Conservation (phyloP, 2,113 vertebrate species). For the Nansenia antarctica region DNA sequence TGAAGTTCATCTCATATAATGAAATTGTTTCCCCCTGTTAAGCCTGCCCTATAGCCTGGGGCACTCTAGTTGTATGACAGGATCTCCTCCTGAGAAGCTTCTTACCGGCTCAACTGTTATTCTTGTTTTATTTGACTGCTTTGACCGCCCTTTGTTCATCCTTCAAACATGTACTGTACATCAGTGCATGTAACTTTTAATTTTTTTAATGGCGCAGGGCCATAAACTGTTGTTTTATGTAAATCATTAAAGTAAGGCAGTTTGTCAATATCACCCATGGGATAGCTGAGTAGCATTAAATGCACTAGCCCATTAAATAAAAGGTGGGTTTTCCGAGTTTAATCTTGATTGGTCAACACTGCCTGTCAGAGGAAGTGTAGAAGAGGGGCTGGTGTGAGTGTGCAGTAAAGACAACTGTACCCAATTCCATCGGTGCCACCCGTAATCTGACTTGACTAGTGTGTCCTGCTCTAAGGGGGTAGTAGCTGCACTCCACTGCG, state of each 20-base stretch:
- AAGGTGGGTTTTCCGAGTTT: too few relatives aligned
- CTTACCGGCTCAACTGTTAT: too few relatives aligned
- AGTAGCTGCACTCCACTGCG: conserved; percentile 43
- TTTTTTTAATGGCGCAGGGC: too few relatives aligned
- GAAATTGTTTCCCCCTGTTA: conserved; percentile 43
- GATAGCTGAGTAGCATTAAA: conserved; percentile 4
- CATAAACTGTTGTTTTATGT: too few relatives aligned
- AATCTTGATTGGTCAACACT: too few relatives aligned
- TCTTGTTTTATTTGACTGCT: too few relatives aligned
- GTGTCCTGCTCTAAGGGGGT: conserved; percentile 34
- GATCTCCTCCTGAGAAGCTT: too few relatives aligned
- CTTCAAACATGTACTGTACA: too few relatives aligned
- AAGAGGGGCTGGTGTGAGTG: conserved; percentile 15
- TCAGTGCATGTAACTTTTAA: too few relatives aligned
- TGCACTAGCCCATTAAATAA: too few relatives aligned
- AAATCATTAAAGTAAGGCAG: conserved; percentile 31
- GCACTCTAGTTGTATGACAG: too few relatives aligned
- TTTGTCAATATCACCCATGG: conserved; percentile 41
- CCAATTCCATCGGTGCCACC: conserved; percentile 30
- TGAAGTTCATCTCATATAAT: conserved; percentile 46
- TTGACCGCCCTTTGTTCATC: too few relatives aligned
- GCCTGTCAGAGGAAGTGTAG: not conserved
- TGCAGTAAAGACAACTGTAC: conserved; percentile 15
- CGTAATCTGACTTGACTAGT: conserved; percentile 59
- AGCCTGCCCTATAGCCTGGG: conserved; percentile 27